These are phyloP conservation scores for Promerops cafer DNA, from an alignment of 2,113 vertebrate species.

Conservation along the genomic window DNA sequence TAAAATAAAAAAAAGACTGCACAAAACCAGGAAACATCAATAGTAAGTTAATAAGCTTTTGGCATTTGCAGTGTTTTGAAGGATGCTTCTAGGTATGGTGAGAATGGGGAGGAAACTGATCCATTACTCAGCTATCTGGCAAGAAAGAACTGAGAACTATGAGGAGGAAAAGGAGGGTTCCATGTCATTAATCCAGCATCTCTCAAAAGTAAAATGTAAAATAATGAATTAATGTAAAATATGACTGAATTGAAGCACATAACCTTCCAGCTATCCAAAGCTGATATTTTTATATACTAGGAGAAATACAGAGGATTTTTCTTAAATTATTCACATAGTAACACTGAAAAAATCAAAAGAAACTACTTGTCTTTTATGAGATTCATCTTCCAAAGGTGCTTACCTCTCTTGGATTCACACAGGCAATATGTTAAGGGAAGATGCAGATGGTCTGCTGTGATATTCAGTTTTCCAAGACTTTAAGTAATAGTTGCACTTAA, in stretches of 20 bases:
- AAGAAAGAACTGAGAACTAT: neutral
- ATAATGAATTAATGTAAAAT: too few species aligned
- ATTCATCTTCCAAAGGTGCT: neutral
- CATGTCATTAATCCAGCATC: neutral
- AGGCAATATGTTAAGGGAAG: neutral
- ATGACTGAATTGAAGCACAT: neutral
- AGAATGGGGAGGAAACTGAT: neutral
- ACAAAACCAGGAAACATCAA: neutral
- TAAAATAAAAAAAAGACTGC: neutral
- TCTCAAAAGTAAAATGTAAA: too few species aligned
- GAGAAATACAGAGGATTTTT: neutral
- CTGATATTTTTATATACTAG: neutral
- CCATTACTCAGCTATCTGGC: neutral
- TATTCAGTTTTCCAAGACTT: neutral
- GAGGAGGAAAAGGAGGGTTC: accelerated
- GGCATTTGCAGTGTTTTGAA: neutral
- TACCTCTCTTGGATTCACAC: accelerated
- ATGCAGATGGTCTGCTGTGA: neutral
- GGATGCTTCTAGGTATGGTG: neutral
- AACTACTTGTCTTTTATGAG: neutral
- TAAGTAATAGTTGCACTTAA: neutral
- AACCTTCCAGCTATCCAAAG: neutral
- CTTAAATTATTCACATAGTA: neutral
- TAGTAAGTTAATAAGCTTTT: neutral
- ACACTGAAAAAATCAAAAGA: neutral